Percentiles rank a stretch among this genome's conserved stretches.
These are phyloP conservation scores for Lasiurus cinereus DNA, from an alignment of 2,113 vertebrate genomes.

Conservation along the genomic window DNA sequence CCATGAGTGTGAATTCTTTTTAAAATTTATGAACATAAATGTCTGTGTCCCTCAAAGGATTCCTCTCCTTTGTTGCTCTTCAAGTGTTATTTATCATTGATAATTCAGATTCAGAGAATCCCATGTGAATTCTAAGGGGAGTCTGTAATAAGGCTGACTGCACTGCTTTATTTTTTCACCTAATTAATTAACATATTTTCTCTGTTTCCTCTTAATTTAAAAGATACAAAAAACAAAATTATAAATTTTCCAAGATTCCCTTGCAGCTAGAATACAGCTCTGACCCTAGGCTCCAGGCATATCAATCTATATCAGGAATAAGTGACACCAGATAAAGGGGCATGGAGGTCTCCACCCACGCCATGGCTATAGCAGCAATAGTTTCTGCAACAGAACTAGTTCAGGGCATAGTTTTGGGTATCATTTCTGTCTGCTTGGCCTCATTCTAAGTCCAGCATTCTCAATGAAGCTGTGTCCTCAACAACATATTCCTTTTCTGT, in stretches of 20 bases:
- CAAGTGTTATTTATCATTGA: neutral
- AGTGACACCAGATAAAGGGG: neutral
- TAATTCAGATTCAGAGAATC: neutral
- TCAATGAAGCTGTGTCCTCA: neutral
- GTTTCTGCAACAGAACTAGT: neutral
- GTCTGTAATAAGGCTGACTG: neutral
- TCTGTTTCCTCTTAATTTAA: conserved; percentile 40
- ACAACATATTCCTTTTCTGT: neutral
- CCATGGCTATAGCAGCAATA: neutral
- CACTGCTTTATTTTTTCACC: neutral
- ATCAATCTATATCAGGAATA: neutral
- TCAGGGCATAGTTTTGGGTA: neutral
- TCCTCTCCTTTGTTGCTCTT: neutral
- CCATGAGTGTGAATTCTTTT: neutral
- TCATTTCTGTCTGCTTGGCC: neutral
- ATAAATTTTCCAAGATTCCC: neutral
- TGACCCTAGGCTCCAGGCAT: fast-evolving
- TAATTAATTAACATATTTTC: neutral
- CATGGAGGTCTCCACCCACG: neutral
- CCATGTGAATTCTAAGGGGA: neutral
- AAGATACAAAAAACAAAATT: neutral
- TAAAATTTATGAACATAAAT: neutral
- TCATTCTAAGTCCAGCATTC: neutral
- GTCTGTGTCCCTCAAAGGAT: neutral
- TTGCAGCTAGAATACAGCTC: neutral